Evolutionary conservation across 1,140 invertebrate genomes (phyloP).

Genomic region (Venustaconcha ellipsiformis): DNA sequence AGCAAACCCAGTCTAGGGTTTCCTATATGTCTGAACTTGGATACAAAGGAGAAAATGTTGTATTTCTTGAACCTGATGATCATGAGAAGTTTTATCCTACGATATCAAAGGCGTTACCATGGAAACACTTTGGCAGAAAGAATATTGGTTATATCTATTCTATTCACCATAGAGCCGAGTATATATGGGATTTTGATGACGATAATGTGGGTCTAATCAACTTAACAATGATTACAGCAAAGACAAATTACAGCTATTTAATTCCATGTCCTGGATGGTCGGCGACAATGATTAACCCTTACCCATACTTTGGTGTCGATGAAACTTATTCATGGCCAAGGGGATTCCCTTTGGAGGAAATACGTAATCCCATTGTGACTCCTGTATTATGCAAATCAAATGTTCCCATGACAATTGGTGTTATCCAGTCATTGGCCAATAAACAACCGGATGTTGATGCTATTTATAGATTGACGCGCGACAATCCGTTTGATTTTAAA

Average conservation of each 20-base stretch:
- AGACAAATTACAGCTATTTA: not conserved
- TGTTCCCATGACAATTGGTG: not conserved
- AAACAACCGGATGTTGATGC: no score
- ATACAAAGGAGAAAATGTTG: not conserved
- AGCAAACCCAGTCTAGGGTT: not conserved
- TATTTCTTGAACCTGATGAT: slow-evolving; percentile 4
- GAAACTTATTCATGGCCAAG: no score
- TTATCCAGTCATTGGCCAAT: slow-evolving; percentile 28
- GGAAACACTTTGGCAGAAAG: no score
- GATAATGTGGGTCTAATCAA: slow-evolving; percentile 17
- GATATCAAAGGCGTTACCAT: slow-evolving; percentile 19
- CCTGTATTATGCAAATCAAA: not conserved
- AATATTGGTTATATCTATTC: no score
- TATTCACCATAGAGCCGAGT: no score
- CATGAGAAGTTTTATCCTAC: slow-evolving; percentile 4
- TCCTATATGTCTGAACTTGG: not conserved
- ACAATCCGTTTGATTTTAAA: slow-evolving; percentile 14
- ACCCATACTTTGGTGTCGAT: slow-evolving; percentile 13
- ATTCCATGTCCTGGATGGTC: not conserved
- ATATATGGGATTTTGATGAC: slow-evolving; percentile 27
- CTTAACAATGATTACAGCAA: not conserved
- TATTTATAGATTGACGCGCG: not conserved
- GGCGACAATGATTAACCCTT: slow-evolving; percentile 9
- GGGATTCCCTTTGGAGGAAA: no score
- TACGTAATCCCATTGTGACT: not conserved